Base-by-base conservation (phyloP, 2,888 invertebrate genomes). In the Crioceris asparagi region DNA sequence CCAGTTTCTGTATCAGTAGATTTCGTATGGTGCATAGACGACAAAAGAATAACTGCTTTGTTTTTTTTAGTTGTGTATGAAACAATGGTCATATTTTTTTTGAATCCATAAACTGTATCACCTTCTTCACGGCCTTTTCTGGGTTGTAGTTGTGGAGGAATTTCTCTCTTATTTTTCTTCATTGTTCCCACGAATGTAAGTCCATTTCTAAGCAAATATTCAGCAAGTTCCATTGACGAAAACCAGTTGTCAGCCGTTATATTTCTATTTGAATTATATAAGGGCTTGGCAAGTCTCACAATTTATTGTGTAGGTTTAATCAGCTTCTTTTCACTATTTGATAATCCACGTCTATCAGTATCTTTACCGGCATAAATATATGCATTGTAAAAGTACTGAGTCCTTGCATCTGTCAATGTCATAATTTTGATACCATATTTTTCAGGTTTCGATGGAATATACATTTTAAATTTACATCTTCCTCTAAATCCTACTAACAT, bases 231-330 rank as follows among this genome's bases (percentile, higher is more conserved):
- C 14, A 56, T 43, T 4, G 55, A 55, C 12, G 50, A 43, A 45
- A 56, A 56, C 53, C 56, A 57, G 42, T 57, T 56, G 29, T 56
- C 54, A 11, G 48, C 48, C 14, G 53, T 58, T 5, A 57, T 45
- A 41, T 56, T 56, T 18, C 51, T 38, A 30, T 55, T 54, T 6
- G 49, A 53, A 12, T 49, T 43, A 35, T 44, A 32, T 38, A 58
- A 40, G 27, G 49, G 47, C 41, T 54, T 47, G 16, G 43, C 33
- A 6, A 58, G 35, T 12, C 52, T 40, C 38, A 57, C 29, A n/a
- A 56, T 51, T 12, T 49, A 39, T 30, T 57, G 56, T 2, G 53
- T 54, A 25, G 57, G 54, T 32, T 49, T 49, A 14, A 37, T 34
- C 4, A 51, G 43, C 39, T 52, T 52, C 43, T 46, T 51, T 43